These are phyloP conservation scores for Cotesia congregata DNA, from an alignment of 2,888 invertebrate species.

Conservation along the genomic window DNA sequence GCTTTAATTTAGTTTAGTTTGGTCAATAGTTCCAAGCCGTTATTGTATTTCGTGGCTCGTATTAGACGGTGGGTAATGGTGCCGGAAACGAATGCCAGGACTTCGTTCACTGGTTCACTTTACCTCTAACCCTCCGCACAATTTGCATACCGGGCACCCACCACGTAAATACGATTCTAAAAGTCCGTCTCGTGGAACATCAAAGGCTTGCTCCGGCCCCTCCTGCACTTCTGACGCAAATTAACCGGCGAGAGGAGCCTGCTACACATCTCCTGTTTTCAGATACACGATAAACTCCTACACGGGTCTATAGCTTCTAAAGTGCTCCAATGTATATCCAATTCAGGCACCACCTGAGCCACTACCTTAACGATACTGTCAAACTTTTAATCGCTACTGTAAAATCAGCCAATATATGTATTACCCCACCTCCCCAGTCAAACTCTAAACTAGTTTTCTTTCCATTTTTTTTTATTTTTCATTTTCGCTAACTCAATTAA, in stretches of 20 bases:
- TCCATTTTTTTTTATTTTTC: background rate
- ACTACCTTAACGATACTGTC: slow-evolving; percentile 30
- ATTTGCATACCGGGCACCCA: slow-evolving; percentile 52
- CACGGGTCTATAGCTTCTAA: slow-evolving; percentile 2
- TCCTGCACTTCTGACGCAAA: slow-evolving; percentile 42
- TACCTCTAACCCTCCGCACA: slow-evolving; percentile 37
- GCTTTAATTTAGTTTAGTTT: slow-evolving; percentile 57
- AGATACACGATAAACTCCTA: slow-evolving; percentile 27
- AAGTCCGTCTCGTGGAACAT: slow-evolving; percentile 54
- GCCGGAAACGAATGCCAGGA: slow-evolving; percentile 32
- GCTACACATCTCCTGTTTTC: slow-evolving; percentile 12
- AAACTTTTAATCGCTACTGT: slow-evolving; percentile 36
- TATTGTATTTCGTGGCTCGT: slow-evolving; percentile 53
- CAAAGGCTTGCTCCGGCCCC: slow-evolving; percentile 46
- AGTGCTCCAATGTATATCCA: slow-evolving; percentile 29
- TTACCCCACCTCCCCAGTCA: background rate
- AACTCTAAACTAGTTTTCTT: background rate
- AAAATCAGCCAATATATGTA: slow-evolving; percentile 22
- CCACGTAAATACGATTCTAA: slow-evolving; percentile 55
- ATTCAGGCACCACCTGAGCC: slow-evolving; percentile 39
- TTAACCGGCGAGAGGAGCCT: slow-evolving; percentile 45
- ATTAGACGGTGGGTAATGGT: slow-evolving; percentile 30
- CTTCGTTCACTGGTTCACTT: slow-evolving; percentile 21
- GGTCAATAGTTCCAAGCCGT: slow-evolving; percentile 55
- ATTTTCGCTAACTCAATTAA: background rate